Evolutionary conservation across 2,797 vertebrate species (phyloP).

Genomic region (Synanceia verrucosa): DNA sequence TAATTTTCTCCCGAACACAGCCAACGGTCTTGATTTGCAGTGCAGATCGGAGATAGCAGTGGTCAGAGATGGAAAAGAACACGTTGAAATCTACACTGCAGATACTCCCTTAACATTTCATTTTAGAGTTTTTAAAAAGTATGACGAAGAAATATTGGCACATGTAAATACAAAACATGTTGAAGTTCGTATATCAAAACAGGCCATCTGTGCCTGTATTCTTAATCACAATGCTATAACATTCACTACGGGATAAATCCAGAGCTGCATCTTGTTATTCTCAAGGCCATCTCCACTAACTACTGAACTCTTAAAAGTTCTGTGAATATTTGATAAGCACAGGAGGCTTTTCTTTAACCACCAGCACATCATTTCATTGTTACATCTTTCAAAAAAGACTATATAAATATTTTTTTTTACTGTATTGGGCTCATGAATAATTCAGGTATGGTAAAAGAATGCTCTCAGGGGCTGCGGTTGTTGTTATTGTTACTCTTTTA

Average conservation of each 20-base stretch:
- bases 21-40: conserved; percentile 50
- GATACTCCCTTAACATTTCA: neutral
- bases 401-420: conserved; percentile 63
- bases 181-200: conserved; percentile 10
- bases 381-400: conserved; percentile 53
- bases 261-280: conserved; percentile 23
- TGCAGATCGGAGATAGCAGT: conserved; percentile 3
- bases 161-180: neutral
- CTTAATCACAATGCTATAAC: conserved; percentile 11
- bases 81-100: neutral
- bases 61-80: conserved; percentile 15
- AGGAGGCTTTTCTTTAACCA: conserved; percentile 25
- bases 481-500: conserved; percentile 60
- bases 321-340: conserved; percentile 38
- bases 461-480: conserved; percentile 41
- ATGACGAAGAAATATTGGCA: conserved; percentile 1
- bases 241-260: conserved; percentile 14
- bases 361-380: conserved; percentile 34
- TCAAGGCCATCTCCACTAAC: conserved; percentile 11
- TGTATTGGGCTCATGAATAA: conserved; percentile 57
- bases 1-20: conserved; percentile 46
- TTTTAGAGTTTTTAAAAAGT: neutral
- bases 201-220: neutral
- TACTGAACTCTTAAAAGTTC: conserved; percentile 32
- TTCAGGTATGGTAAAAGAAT: conserved; percentile 35